phyloP scores from a whole-genome alignment of 1,140 invertebrate species.

The Zaprionus lachaisei region DNA sequence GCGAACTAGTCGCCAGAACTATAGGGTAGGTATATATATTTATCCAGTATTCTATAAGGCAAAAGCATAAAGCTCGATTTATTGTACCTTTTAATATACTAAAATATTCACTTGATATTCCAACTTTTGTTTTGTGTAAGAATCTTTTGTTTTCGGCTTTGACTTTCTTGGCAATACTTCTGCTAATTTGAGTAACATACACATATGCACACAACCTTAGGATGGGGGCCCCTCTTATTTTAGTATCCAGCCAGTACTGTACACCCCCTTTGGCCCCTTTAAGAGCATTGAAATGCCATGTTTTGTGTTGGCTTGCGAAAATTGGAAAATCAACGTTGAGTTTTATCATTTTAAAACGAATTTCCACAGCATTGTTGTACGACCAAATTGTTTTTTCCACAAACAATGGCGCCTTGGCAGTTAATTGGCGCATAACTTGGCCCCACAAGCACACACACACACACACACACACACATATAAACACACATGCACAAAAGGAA shows the following conservation, averaged over 20 bases:
- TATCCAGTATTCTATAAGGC: background rate
- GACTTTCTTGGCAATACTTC: background rate
- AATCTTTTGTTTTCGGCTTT: background rate
- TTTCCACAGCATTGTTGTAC: slow-evolving; percentile 33
- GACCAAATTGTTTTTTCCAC: slow-evolving; percentile 43
- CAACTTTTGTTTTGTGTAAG: background rate
- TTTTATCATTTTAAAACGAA: slow-evolving; percentile 42
- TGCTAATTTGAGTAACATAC: slow-evolving; percentile 3
- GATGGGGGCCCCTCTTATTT: background rate
- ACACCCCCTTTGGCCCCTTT: background rate
- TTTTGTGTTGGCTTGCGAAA: slow-evolving; percentile 5
- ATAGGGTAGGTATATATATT: too few relatives aligned
- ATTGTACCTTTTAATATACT: background rate
- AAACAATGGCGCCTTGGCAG: slow-evolving; percentile 57
- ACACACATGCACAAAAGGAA: slow-evolving; percentile 40
- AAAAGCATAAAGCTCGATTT: background rate
- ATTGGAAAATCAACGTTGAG: slow-evolving; percentile 10
- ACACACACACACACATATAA: slow-evolving; percentile 17
- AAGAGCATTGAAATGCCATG: background rate
- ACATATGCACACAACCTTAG: background rate
- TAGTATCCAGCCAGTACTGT: background rate
- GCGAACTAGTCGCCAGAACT: too few relatives aligned
- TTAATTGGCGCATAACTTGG: slow-evolving; percentile 66
- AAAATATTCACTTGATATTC: background rate
- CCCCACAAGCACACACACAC: slow-evolving; percentile 32